Conservation (phyloP, 2,888 invertebrate species). For the Dione vanillae region DNA sequence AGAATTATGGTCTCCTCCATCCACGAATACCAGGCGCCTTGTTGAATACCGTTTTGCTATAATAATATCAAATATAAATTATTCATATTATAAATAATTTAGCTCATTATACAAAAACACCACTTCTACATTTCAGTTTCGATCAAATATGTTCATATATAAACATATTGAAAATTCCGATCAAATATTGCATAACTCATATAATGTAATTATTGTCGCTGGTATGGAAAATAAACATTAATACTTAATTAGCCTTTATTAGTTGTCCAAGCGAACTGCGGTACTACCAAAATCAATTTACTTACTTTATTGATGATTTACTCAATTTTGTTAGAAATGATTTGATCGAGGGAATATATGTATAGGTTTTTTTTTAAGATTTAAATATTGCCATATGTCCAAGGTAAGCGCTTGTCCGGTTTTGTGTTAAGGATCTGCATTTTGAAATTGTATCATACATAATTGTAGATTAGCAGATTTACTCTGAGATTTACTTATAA, state of each 20-base stretch:
- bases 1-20: too few relatives aligned
- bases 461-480: too few relatives aligned
- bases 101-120: background rate
- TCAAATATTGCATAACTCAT: constrained; percentile 12
- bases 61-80: background rate
- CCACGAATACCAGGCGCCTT: too few relatives aligned
- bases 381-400: too few relatives aligned
- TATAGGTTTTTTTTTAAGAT: background rate
- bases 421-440: too few relatives aligned
- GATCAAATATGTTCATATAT: background rate
- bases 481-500: too few relatives aligned
- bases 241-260: constrained; percentile 1
- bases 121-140: background rate
- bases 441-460: too few relatives aligned
- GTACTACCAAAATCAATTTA: constrained; percentile 1
- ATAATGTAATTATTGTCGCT: background rate
- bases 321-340: too few relatives aligned
- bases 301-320: background rate
- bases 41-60: too few relatives aligned
- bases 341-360: background rate
- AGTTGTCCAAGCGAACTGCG: background rate
- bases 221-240: constrained; percentile 2
- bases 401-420: too few relatives aligned
- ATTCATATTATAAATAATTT: background rate
- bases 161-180: constrained; percentile 12